Evolutionary conservation across 2,888 invertebrate species (phyloP).

Genomic region (Disparrhopalites patrizii): DNA sequence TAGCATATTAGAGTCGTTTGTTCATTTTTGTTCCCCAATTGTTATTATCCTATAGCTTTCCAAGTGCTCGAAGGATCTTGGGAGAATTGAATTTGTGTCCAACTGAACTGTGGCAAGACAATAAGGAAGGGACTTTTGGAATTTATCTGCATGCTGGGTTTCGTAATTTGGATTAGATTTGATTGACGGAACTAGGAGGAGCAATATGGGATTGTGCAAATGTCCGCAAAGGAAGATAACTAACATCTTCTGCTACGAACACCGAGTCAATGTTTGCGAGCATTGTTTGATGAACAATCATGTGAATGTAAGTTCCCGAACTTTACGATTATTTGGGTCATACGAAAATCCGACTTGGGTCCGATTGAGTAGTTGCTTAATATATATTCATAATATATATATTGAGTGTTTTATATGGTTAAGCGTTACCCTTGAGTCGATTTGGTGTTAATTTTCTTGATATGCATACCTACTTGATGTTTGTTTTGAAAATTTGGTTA

Average conservation of each 20-base stretch:
- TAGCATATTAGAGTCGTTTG: too few relatives aligned
- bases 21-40: too few relatives aligned
- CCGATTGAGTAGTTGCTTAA: too few relatives aligned
- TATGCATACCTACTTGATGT: too few relatives aligned
- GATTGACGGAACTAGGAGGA: not conserved
- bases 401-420: not conserved
- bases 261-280: conserved; percentile 98
- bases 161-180: too few relatives aligned
- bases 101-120: too few relatives aligned
- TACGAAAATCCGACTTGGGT: too few relatives aligned
- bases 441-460: too few relatives aligned
- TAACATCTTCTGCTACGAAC: conserved; percentile 98
- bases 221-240: conserved; percentile 96
- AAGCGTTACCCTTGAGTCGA: not conserved
- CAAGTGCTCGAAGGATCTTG: too few relatives aligned
- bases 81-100: too few relatives aligned
- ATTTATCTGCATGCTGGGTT: not conserved
- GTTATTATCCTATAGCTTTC: too few relatives aligned
- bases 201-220: conserved; percentile 91
- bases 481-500: not conserved
- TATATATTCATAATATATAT: not conserved
- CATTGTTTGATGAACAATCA: conserved; percentile 96
- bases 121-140: too few relatives aligned
- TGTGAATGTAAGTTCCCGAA: conserved; percentile 70
- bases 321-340: not conserved